Conservation (phyloP, 64 coral and sea anemone genomes). For the Hydrozoanthus tunicans region DNA sequence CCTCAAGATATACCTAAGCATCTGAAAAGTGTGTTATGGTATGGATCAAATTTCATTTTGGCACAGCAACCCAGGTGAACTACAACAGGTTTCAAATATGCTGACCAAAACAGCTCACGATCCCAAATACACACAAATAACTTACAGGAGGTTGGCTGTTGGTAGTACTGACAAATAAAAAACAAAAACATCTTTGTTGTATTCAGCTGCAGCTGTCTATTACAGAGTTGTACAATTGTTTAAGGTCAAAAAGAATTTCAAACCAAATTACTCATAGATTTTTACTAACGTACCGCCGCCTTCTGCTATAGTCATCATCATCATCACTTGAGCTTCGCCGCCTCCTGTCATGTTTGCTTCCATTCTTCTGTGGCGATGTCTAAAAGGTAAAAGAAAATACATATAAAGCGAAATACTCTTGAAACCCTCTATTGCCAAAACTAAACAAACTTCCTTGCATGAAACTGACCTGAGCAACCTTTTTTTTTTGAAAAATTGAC, state of each 20-base stretch:
- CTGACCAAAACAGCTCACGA: background rate
- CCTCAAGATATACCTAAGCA: background rate
- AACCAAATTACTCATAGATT: background rate
- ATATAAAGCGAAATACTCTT: background rate
- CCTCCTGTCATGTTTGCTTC: slow-evolving; percentile 69
- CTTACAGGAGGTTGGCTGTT: background rate
- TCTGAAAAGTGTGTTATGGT: background rate
- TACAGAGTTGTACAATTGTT: background rate
- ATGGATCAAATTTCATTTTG: background rate
- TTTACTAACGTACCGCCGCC: slow-evolving; percentile 62
- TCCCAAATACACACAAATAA: background rate
- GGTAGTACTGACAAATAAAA: background rate
- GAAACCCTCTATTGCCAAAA: background rate
- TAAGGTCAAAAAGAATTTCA: too few species aligned
- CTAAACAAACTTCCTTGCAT: background rate
- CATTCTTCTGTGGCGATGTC: slow-evolving; percentile 77
- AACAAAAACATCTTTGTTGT: background rate
- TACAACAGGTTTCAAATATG: background rate
- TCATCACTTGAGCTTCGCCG: slow-evolving; percentile 72
- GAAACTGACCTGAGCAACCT: background rate
- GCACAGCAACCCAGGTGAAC: background rate
- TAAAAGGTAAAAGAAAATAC: slow-evolving; percentile 15
- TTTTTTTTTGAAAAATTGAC: too few species aligned
- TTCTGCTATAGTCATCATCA: slow-evolving; percentile 70
- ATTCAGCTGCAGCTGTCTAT: background rate